A percentile compares a stretch with the other conserved stretches of the same genome.
phyloP scores from a whole-genome alignment of 2,797 vertebrate genomes.

The Semotilus atromaculatus region DNA sequence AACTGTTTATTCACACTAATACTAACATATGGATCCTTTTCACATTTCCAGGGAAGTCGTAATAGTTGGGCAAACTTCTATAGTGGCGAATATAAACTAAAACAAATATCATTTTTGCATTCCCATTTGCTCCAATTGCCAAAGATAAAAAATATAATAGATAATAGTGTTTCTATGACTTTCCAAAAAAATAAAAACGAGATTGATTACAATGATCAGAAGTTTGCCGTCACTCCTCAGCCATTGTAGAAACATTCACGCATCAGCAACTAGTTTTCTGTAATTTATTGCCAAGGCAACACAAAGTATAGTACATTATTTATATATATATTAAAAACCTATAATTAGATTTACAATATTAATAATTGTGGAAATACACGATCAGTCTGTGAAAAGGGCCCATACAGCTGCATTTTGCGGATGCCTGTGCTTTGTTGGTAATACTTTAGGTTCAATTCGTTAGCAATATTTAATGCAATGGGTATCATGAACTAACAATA shows the following conservation, averaged over 20 bases:
- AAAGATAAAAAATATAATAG: not conserved
- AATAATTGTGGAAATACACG: not conserved
- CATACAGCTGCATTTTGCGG: not conserved
- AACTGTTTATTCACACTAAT: not conserved
- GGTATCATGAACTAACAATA: not conserved
- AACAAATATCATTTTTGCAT: not conserved
- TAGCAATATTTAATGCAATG: not conserved
- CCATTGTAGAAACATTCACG: not conserved
- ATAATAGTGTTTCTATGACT: not conserved
- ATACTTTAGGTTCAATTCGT: not conserved
- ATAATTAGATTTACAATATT: not conserved
- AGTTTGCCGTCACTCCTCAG: not conserved
- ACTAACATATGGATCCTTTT: constrained; percentile 14
- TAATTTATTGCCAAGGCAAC: not conserved
- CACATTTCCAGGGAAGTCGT: not conserved
- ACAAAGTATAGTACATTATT: not conserved
- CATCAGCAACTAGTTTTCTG: not conserved
- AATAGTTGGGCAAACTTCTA: not conserved
- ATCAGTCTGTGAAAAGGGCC: not conserved
- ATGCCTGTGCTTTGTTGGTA: not conserved
- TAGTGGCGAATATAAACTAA: not conserved
- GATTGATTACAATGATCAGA: not conserved
- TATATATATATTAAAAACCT: not conserved
- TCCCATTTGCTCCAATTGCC: not conserved
- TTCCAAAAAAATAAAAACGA: not conserved